phyloP scores from a whole-genome alignment of 2,113 vertebrate species.

The Coptodon rendalli region DNA sequence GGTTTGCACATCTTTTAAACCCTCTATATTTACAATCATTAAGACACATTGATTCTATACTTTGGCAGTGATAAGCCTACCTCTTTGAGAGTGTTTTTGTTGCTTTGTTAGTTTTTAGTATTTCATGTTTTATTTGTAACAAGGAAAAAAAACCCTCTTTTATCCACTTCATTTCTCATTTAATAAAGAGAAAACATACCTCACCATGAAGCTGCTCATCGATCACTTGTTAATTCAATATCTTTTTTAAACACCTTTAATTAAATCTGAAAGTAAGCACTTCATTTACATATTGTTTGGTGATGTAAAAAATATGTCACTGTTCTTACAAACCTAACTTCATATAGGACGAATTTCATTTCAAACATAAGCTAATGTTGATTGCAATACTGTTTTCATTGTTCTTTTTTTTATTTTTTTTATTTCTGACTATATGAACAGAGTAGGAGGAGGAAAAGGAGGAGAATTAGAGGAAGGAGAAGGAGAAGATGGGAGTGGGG shows the following conservation, averaged over 20 bases:
- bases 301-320: not conserved
- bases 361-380: not conserved
- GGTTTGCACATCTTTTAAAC: not conserved
- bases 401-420: not conserved
- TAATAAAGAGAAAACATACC: not conserved
- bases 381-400: not conserved
- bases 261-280: not conserved
- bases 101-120: not conserved
- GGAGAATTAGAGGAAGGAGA: not conserved
- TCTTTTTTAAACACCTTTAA: not conserved
- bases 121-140: not conserved
- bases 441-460: not conserved
- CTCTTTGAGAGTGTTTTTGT: not conserved
- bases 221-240: not conserved
- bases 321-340: not conserved
- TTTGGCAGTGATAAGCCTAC: not conserved
- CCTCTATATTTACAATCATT: not conserved
- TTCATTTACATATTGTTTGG: not conserved
- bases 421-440: not conserved
- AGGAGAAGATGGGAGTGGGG: not conserved
- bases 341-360: not conserved
- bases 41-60: not conserved
- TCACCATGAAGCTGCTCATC: not conserved
- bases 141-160: fast-evolving
- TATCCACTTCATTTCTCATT: not conserved